Evolutionary conservation across 1,140 invertebrate species (phyloP).

Genomic region (Bombus waltoni): DNA sequence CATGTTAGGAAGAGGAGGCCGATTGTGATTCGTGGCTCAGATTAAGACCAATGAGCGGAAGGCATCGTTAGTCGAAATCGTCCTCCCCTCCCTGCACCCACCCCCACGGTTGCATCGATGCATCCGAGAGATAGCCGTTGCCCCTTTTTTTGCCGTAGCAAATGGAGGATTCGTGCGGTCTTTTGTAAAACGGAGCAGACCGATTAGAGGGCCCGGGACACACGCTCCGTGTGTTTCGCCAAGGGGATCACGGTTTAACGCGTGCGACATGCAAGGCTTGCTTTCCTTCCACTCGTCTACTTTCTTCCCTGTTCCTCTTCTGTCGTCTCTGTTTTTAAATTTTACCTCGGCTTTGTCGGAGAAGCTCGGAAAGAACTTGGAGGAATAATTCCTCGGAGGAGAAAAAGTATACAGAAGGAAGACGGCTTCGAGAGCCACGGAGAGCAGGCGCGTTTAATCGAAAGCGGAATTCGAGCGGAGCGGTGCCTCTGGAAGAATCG

Average conservation of each 20-base stretch:
- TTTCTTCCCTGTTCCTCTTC: neutral
- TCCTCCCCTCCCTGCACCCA: too few species aligned
- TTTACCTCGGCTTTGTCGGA: neutral
- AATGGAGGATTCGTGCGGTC: constrained; percentile 31
- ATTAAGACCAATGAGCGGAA: constrained; percentile 56
- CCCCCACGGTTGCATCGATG: constrained; percentile 44
- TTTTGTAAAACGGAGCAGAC: constrained; percentile 25
- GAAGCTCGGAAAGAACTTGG: neutral
- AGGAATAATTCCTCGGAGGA: neutral
- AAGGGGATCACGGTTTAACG: neutral
- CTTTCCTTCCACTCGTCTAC: neutral
- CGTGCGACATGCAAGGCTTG: neutral
- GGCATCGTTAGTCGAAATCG: constrained; percentile 59
- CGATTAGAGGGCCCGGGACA: constrained; percentile 2
- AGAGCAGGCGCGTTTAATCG: too few species aligned
- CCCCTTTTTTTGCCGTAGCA: constrained; percentile 34
- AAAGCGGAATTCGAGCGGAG: neutral
- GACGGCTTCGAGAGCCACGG: too few species aligned
- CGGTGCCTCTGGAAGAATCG: neutral
- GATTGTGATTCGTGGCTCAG: constrained; percentile 57
- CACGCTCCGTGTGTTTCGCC: neutral
- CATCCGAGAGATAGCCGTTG: constrained; percentile 46
- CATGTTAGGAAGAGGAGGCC: constrained; percentile 46
- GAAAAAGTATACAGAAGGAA: neutral
- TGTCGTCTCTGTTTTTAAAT: neutral